Percentiles rank a stretch among this genome's conserved stretches.
Evolutionary conservation across 2,113 vertebrate genomes (phyloP).

Genomic region (Protomyctophum bolini): DNA sequence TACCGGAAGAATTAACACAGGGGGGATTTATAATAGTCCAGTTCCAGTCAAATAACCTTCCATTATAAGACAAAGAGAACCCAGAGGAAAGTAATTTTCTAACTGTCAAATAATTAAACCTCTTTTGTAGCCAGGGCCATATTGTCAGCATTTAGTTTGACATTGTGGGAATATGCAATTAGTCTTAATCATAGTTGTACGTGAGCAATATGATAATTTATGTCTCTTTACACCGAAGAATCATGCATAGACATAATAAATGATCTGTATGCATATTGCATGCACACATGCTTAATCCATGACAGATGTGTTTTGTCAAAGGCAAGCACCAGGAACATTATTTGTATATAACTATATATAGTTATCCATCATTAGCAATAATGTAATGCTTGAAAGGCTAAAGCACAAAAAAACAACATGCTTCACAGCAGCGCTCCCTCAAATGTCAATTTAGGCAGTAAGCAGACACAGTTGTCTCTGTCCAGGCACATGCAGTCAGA

Average conservation of each 20-base stretch:
- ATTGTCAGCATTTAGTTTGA: conserved; percentile 1
- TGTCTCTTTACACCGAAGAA: background rate
- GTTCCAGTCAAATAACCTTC: conserved; percentile 8
- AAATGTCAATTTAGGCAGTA: too few relatives aligned
- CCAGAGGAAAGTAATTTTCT: background rate
- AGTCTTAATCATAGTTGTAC: background rate
- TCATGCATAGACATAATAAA: background rate
- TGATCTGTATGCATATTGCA: background rate
- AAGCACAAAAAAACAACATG: too few relatives aligned
- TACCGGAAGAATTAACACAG: conserved; percentile 1
- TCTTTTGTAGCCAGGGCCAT: background rate
- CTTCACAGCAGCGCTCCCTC: too few relatives aligned
- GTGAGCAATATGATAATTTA: background rate
- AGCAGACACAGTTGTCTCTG: too few relatives aligned
- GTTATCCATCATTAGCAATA: background rate
- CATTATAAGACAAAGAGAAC: conserved; percentile 14
- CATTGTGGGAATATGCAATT: conserved; percentile 1
- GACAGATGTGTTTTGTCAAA: background rate
- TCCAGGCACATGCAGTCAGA: too few relatives aligned
- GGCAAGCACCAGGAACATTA: background rate
- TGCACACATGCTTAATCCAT: background rate
- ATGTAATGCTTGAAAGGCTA: too few relatives aligned
- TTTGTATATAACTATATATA: background rate
- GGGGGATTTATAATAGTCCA: background rate
- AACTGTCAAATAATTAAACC: background rate